These are phyloP conservation scores for Pontoporia blainvillei DNA, from an alignment of 2,113 vertebrate species.

Conservation along the genomic window DNA sequence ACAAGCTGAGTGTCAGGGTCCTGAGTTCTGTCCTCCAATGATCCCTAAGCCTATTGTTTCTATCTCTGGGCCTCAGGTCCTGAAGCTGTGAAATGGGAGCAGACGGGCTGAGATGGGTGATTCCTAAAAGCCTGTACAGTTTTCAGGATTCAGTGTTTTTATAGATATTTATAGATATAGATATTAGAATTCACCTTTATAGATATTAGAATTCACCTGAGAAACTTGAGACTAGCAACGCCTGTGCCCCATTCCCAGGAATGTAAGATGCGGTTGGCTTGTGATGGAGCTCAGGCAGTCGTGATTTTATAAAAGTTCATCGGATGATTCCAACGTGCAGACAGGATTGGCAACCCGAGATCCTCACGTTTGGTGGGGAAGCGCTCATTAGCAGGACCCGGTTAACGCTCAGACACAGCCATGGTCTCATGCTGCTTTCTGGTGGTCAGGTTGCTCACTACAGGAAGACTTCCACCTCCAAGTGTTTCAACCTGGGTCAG, in stretches of 20 bases:
- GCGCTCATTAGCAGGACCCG: background rate
- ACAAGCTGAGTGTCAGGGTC: background rate
- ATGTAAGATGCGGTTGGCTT: background rate
- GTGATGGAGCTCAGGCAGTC: background rate
- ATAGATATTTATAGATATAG: too few species aligned
- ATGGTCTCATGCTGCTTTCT: background rate
- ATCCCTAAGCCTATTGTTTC: background rate
- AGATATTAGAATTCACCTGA: background rate
- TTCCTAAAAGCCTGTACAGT: background rate
- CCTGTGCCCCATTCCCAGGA: background rate
- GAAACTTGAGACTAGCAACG: background rate
- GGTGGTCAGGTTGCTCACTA: background rate
- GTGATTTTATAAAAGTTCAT: background rate
- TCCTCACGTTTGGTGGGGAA: rapidly evolving
- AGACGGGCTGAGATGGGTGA: background rate
- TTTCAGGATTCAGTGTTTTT: background rate
- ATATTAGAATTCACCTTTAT: background rate
- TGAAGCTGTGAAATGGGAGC: background rate
- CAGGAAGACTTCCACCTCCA: background rate
- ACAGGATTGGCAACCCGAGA: background rate
- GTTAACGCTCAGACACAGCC: background rate
- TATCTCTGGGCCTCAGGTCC: background rate
- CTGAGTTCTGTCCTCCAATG: background rate
- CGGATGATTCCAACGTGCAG: background rate
- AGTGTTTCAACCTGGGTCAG: background rate